Conservation (phyloP, 2,113 vertebrate species). For the Macquaria australasica region DNA sequence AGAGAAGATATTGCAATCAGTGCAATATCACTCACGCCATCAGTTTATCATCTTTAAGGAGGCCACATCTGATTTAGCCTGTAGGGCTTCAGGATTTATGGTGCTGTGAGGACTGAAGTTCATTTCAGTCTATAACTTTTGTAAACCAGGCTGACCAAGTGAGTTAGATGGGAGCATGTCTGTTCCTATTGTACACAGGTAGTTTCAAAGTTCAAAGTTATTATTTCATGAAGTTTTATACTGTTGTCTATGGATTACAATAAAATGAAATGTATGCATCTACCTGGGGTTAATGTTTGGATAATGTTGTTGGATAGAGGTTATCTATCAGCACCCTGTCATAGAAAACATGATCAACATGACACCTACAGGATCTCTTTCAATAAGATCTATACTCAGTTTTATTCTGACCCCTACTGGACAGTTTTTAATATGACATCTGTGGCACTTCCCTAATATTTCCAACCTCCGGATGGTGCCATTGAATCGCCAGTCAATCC, state of each 20-base stretch:
- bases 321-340: not conserved
- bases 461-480: constrained; percentile 53
- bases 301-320: not conserved
- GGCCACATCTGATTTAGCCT: not conserved
- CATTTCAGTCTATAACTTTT: not conserved
- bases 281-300: not conserved
- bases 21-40: not conserved
- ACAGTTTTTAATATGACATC: not conserved
- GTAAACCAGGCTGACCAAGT: not conserved
- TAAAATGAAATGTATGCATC: not conserved
- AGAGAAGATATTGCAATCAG: not conserved
- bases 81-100: not conserved
- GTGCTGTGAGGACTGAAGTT: not conserved
- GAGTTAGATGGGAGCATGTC: not conserved
- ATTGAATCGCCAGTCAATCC: not conserved
- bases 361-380: not conserved
- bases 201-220: not conserved
- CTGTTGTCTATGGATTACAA: not conserved
- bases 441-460: not conserved
- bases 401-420: constrained; percentile 55
- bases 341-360: not conserved
- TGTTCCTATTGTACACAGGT: not conserved
- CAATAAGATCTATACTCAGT: not conserved
- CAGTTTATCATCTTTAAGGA: not conserved
- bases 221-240: not conserved